phyloP scores from a whole-genome alignment of 2,113 vertebrate species.

The Podarcis raffonei region DNA sequence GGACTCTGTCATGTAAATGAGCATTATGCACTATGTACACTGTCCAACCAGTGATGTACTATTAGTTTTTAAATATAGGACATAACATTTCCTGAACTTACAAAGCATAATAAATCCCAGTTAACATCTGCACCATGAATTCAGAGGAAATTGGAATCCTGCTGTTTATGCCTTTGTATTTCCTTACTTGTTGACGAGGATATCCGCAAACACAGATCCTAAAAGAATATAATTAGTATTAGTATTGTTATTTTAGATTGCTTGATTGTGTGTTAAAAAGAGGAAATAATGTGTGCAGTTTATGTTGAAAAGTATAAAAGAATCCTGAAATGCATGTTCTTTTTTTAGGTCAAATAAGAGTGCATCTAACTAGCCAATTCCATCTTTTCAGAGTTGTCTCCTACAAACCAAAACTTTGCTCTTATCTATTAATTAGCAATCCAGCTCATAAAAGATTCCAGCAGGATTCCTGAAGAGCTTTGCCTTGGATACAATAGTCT shows the following conservation, averaged over 20 bases:
- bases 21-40: neutral
- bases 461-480: neutral
- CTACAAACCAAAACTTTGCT: neutral
- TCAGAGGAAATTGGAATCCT: constrained; percentile 93
- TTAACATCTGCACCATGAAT: constrained; percentile 97
- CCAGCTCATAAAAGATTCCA: neutral
- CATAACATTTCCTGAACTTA: constrained; percentile 76
- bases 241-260: constrained; percentile 3
- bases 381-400: neutral
- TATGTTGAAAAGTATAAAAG: neutral
- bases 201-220: constrained; percentile 97
- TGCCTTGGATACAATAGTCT: neutral
- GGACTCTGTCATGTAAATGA: neutral
- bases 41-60: neutral
- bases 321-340: neutral
- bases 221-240: constrained; percentile 57
- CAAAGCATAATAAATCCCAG: constrained; percentile 96
- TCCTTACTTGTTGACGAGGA: constrained; percentile 91
- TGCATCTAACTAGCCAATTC: neutral
- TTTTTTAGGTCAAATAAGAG: neutral
- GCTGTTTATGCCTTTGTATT: constrained; percentile 88
- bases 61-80: neutral
- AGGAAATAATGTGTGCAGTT: neutral
- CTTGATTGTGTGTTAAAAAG: neutral
- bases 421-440: neutral